A percentile compares a stretch with the other conserved stretches of the same genome.
These are phyloP conservation scores for Hoplostethus atlanticus DNA, from an alignment of 2,797 vertebrate genomes.

Conservation along the genomic window DNA sequence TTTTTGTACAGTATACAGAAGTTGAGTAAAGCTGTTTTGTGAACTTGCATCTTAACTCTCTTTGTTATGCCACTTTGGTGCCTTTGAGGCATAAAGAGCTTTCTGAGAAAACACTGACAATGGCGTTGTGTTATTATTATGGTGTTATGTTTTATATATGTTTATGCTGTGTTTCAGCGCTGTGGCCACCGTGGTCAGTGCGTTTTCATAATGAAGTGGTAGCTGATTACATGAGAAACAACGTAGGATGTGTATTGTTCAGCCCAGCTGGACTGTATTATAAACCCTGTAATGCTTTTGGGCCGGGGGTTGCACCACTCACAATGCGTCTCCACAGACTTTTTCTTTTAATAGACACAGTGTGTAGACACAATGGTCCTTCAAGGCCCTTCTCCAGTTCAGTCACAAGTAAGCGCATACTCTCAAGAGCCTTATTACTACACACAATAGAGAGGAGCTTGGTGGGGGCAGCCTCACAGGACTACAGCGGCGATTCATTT, in stretches of 20 bases:
- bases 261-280: slow-evolving; percentile 16
- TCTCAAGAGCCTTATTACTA: slow-evolving; percentile 78
- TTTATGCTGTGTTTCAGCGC: too few relatives aligned
- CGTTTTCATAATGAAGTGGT: background rate
- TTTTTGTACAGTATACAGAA: slow-evolving; percentile 56
- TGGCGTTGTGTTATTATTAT: background rate
- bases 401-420: slow-evolving; percentile 67
- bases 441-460: slow-evolving; percentile 70
- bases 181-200: too few relatives aligned
- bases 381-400: slow-evolving; percentile 62
- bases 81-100: slow-evolving; percentile 43
- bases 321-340: slow-evolving; percentile 45
- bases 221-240: slow-evolving; percentile 54
- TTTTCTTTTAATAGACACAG: slow-evolving; percentile 66
- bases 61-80: slow-evolving; percentile 42
- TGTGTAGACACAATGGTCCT: slow-evolving; percentile 62
- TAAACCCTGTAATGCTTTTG: slow-evolving; percentile 40
- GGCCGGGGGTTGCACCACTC: slow-evolving; percentile 36
- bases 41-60: slow-evolving; percentile 36
- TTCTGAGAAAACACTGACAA: slow-evolving; percentile 25
- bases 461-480: slow-evolving; percentile 52
- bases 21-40: slow-evolving; percentile 58
- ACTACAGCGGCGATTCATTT: slow-evolving; percentile 60
- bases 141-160: background rate
- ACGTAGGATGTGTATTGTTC: slow-evolving; percentile 38